These are phyloP conservation scores for Laodelphax striatellus DNA, from an alignment of 1,140 invertebrate species.

Conservation along the genomic window DNA sequence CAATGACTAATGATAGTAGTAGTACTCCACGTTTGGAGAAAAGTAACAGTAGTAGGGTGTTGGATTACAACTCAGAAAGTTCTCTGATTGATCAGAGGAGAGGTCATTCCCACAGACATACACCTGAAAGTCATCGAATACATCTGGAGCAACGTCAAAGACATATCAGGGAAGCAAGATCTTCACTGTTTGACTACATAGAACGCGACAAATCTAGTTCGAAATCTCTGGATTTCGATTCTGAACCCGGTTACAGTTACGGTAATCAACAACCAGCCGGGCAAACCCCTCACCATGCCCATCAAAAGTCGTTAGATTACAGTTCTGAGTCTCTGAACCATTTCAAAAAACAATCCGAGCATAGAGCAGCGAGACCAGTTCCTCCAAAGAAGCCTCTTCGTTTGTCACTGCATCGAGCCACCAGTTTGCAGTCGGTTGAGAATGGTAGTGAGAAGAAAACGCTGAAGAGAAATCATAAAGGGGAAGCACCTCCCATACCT, in stretches of 20 bases:
- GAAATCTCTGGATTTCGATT: constrained; percentile 54
- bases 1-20: not conserved
- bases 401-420: constrained; percentile 65
- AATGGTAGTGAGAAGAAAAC: constrained; percentile 32
- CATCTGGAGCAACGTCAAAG: constrained; percentile 19
- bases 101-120: constrained; percentile 10
- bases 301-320: constrained; percentile 15
- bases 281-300: constrained; percentile 15
- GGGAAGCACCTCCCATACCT: constrained; percentile 33
- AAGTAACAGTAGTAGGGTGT: not conserved
- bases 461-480: constrained; percentile 41
- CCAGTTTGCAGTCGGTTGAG: constrained; percentile 65
- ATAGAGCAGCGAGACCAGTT: constrained; percentile 39
- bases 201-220: constrained; percentile 42
- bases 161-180: constrained; percentile 27
- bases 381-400: constrained; percentile 75
- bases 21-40: not conserved
- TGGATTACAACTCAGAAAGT: constrained; percentile 9
- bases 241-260: constrained; percentile 39
- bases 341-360: constrained; percentile 32
- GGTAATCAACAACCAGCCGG: constrained; percentile 27
- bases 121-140: constrained; percentile 20
- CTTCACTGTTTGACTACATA: constrained; percentile 25
- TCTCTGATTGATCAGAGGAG: not conserved
- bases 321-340: constrained; percentile 26